Evolutionary conservation across 2,797 vertebrate species (phyloP), one percentile per base, ranked within the genome.

Genomic region (Otolemur crassicaudatus): DNA sequence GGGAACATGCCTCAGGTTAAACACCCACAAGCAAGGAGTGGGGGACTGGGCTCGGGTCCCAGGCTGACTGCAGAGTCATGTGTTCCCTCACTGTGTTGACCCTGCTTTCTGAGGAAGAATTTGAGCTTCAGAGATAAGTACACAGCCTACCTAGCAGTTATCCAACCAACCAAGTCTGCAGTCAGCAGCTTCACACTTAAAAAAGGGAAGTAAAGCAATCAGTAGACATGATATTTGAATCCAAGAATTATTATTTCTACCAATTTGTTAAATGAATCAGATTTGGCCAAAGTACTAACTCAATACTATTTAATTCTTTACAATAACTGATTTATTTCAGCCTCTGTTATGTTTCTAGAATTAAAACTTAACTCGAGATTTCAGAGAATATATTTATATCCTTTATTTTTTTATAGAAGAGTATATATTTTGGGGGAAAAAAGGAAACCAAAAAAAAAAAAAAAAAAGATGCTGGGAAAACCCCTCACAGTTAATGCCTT

Each of bases 381-480:
- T 81, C 34, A 69, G 49, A 87, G 23, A 77, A 65, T 63, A 34
- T 81, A 60, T 23, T 27, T 80, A 20, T 10, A 34, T 27, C 1
- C 10, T 87, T 82, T 67, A 67, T 49, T 25, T 80, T 88, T 80
- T 84, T 93, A 82, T n/a, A 61, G 43, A 58, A 72, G 7, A 49
- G 13, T 29, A 85, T 40, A 61, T 53, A 87, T 56, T 87, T 72
- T 93, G 49, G 49, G 49, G 49, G 37, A 11, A 40, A 8, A 27
- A 46, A 56, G 80, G 27, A 34, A 83, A 56, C n/a, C 7, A 31
- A 65, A 31, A 31, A 14, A 14, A 65, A 31, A 65, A n/a, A 63
- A 34, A 43, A 86, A 40, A n/a, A 75, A 85, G 70, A 80, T 53
- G n/a, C 22, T 77, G 61, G n/a, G 29, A 72, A 96, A 90, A 92